Evolutionary conservation across 2,113 vertebrate genomes (phyloP).

Genomic region (Alligator mississippiensis): DNA sequence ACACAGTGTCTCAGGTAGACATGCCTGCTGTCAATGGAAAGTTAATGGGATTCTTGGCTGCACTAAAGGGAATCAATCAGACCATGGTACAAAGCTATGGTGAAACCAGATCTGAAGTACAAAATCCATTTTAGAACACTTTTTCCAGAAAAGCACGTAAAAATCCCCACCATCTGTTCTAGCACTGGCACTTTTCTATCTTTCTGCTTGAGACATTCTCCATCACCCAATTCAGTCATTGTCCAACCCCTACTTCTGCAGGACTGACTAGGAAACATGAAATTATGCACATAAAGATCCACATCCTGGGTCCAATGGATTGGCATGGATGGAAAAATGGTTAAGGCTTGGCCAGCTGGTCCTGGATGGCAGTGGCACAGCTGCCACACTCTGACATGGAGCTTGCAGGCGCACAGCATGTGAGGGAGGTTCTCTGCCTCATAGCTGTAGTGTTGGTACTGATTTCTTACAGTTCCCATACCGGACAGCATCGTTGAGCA

Average conservation of each 20-base stretch:
- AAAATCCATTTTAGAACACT: neutral
- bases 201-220: rapidly evolving
- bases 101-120: constrained; percentile 39
- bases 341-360: no score
- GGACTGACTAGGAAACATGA: neutral
- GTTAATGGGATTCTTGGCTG: constrained; percentile 57
- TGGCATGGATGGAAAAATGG: no score
- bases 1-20: no score
- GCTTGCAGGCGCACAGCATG: no score
- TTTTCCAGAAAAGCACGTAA: rapidly evolving
- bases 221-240: neutral
- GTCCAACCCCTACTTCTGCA: neutral
- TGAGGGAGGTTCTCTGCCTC: no score
- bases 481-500: no score
- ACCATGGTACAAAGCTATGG: neutral
- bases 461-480: no score
- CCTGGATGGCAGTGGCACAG: no score
- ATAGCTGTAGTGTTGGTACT: no score
- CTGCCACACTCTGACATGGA: no score
- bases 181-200: rapidly evolving
- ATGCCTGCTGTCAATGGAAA: constrained; percentile 1
- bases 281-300: neutral
- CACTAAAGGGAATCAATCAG: constrained; percentile 47
- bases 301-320: no score
- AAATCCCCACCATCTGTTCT: neutral